phyloP scores from a whole-genome alignment of 2,797 vertebrate species.

The Neosilurus mollespiculum region DNA sequence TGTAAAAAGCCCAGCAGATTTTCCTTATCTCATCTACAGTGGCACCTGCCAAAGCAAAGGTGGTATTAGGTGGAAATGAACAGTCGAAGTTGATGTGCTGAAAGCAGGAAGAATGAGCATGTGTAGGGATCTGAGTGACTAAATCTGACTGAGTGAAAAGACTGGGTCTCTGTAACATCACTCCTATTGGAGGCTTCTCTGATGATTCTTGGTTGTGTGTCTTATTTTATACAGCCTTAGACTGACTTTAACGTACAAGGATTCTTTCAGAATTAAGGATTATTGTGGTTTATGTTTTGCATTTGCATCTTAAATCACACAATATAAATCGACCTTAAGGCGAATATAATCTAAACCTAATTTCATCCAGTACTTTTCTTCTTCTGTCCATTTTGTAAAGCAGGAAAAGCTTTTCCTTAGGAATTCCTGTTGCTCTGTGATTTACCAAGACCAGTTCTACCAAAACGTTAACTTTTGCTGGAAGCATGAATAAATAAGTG shows the following conservation, averaged over 20 bases:
- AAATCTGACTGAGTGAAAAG: no score
- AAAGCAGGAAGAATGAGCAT: no score
- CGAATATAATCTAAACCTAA: neutral
- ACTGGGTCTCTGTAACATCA: no score
- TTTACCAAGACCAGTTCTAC: neutral
- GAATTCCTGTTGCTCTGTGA: neutral
- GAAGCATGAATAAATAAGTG: slow-evolving; percentile 7
- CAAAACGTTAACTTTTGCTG: slow-evolving; percentile 25
- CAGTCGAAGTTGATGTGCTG: no score
- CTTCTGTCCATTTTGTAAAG: neutral
- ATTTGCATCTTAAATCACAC: neutral
- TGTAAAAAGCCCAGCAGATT: no score
- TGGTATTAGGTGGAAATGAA: no score
- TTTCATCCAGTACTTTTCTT: neutral
- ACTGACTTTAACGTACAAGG: neutral
- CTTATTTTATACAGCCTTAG: neutral
- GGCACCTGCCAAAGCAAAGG: no score
- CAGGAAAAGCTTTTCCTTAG: neutral
- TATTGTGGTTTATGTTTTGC: neutral
- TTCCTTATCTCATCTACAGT: no score
- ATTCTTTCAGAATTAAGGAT: neutral
- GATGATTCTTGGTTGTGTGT: neutral
- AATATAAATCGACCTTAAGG: neutral
- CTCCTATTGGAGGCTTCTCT: no score
- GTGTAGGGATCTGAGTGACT: no score